Conservation (phyloP, 2,888 invertebrate species). For the Mythimna impura region DNA sequence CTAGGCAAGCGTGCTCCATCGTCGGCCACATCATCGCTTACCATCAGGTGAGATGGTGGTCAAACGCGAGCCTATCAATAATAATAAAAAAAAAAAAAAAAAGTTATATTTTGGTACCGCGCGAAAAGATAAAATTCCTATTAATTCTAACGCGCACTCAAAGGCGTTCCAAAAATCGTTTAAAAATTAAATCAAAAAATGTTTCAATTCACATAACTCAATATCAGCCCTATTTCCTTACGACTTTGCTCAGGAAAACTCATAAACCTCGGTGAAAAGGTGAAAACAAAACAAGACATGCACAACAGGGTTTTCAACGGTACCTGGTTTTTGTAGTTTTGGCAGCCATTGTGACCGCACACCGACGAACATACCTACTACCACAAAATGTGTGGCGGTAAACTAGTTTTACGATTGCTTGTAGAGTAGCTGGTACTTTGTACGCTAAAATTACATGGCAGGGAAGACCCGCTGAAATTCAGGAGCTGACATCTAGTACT, state of each 20-base stretch:
- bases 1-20: too few relatives aligned
- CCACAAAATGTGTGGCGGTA: constrained; percentile 16
- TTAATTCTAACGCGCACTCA: constrained; percentile 19
- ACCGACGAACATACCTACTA: constrained; percentile 16
- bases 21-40: too few relatives aligned
- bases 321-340: not conserved
- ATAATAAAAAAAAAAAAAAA: too few relatives aligned
- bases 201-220: constrained; percentile 49
- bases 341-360: constrained; percentile 11
- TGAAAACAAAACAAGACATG: not conserved
- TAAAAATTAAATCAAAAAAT: constrained; percentile 44
- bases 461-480: not conserved
- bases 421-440: constrained; percentile 4
- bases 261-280: constrained; percentile 16
- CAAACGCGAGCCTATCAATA: too few relatives aligned
- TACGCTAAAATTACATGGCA: not conserved
- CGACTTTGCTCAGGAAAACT: constrained; percentile 15
- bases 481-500: not conserved
- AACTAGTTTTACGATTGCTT: constrained; percentile 30
- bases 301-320: constrained; percentile 18
- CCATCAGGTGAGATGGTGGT: too few relatives aligned
- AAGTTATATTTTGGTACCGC: too few relatives aligned
- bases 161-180: constrained; percentile 18
- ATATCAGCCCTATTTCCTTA: constrained; percentile 30
- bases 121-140: constrained; percentile 16